These are phyloP conservation scores for Oligia fasciuncula DNA, from an alignment of 2,888 invertebrate genomes.

Conservation along the genomic window DNA sequence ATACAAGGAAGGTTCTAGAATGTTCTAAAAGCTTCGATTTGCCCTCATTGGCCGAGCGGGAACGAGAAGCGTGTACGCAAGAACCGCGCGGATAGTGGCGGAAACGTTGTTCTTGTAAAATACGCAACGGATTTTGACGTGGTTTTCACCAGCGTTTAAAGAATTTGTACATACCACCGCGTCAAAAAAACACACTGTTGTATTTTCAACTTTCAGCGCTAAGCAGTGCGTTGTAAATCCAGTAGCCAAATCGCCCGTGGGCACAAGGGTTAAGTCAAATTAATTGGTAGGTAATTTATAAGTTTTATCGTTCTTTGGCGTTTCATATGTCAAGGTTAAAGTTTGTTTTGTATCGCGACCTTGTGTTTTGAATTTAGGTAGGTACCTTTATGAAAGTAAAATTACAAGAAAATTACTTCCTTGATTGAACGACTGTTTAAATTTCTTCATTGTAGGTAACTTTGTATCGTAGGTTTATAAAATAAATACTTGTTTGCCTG, in stretches of 20 bases:
- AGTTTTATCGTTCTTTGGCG: slow-evolving; percentile 27
- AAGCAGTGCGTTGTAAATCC: background rate
- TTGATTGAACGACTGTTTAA: slow-evolving; percentile 5
- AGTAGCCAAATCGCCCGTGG: background rate
- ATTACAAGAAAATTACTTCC: background rate
- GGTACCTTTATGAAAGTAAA: background rate
- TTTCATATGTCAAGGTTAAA: slow-evolving; percentile 37
- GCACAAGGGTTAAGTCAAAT: background rate
- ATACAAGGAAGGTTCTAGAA: background rate
- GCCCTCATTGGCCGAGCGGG: no score
- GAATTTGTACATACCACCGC: background rate
- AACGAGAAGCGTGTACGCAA: no score
- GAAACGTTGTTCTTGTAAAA: no score
- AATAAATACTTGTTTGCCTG: background rate
- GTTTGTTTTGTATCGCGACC: slow-evolving; percentile 18
- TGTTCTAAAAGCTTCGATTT: background rate
- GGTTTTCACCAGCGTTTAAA: background rate
- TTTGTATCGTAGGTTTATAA: background rate
- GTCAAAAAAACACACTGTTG: background rate
- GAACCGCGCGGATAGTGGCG: no score
- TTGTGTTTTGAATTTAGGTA: slow-evolving; percentile 12
- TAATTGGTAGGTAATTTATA: slow-evolving; percentile 15
- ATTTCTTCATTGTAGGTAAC: no score
- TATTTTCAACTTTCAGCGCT: background rate
- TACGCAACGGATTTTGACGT: background rate